Conservation (phyloP, 2,797 vertebrate genomes). For the Siniperca obscura region DNA sequence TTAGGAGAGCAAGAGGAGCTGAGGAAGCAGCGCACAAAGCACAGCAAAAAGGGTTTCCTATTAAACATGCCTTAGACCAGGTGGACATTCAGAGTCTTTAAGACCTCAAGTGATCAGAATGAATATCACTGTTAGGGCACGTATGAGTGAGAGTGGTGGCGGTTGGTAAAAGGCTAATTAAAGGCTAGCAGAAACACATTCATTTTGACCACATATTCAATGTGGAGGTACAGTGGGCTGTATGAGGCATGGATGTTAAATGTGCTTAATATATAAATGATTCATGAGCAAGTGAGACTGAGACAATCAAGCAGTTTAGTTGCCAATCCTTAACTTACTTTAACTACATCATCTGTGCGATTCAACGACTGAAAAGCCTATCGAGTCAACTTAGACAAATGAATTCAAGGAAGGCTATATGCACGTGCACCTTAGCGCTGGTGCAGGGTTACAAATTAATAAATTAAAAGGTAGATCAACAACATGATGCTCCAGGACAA, state of each 20-base stretch:
- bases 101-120: constrained; percentile 12
- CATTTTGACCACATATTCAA: constrained; percentile 62
- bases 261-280: constrained; percentile 37
- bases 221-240: constrained; percentile 69
- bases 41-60: constrained; percentile 23
- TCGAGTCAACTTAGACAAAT: constrained; percentile 47
- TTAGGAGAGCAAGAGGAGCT: constrained; percentile 70
- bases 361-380: constrained; percentile 33
- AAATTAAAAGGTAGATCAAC: constrained; percentile 5
- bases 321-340: constrained; percentile 40
- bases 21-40: constrained; percentile 64
- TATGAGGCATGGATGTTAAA: constrained; percentile 66
- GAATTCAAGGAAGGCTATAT: constrained; percentile 55
- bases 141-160: not conserved
- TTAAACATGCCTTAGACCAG: constrained; percentile 29
- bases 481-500: not conserved
- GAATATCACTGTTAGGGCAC: constrained; percentile 16
- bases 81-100: constrained; percentile 56
- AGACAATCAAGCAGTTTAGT: constrained; percentile 32
- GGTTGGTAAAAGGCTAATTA: constrained; percentile 18
- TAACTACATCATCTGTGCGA: constrained; percentile 43
- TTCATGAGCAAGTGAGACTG: constrained; percentile 17
- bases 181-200: constrained; percentile 71
- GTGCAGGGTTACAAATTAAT: constrained; percentile 37
- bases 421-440: constrained; percentile 11